Conservation (phyloP, 1,140 invertebrate species). For the Calliphora vicina region DNA sequence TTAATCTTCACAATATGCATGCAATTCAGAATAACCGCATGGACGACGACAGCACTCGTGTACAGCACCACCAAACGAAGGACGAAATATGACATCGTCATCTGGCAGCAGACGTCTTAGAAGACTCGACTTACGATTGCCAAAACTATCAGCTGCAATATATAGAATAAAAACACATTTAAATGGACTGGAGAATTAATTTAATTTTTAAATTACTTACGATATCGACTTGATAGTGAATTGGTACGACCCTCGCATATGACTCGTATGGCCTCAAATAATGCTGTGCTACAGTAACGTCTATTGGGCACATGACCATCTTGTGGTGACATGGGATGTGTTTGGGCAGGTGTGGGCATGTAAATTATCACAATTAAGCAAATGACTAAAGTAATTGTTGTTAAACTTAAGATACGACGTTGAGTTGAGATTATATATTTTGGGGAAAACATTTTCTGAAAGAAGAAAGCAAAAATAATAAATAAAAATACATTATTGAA, state of each 20-base stretch:
- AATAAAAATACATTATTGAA: neutral
- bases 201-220: conserved; percentile 25
- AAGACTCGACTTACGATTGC: conserved; percentile 24
- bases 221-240: conserved; percentile 29
- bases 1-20: conserved; percentile 47
- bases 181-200: neutral
- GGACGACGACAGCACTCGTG: conserved; percentile 48
- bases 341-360: conserved; percentile 6
- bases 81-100: conserved; percentile 46
- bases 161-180: neutral
- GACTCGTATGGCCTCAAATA: conserved; percentile 47
- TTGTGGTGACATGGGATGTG: conserved; percentile 9
- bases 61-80: conserved; percentile 44
- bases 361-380: conserved; percentile 25
- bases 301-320: conserved; percentile 12
- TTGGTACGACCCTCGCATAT: conserved; percentile 45
- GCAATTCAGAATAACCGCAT: conserved; percentile 47
- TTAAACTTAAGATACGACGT: conserved; percentile 17
- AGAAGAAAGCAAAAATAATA: neutral
- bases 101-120: conserved; percentile 45
- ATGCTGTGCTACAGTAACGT: conserved; percentile 47
- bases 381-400: conserved; percentile 12
- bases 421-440: conserved; percentile 23
- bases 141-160: conserved; percentile 50
- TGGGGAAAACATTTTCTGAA: conserved; percentile 23